Percentiles rank a stretch among this genome's conserved stretches.
These are phyloP conservation scores for Pandemis corylana DNA, from an alignment of 2,888 invertebrate genomes.

Conservation along the genomic window DNA sequence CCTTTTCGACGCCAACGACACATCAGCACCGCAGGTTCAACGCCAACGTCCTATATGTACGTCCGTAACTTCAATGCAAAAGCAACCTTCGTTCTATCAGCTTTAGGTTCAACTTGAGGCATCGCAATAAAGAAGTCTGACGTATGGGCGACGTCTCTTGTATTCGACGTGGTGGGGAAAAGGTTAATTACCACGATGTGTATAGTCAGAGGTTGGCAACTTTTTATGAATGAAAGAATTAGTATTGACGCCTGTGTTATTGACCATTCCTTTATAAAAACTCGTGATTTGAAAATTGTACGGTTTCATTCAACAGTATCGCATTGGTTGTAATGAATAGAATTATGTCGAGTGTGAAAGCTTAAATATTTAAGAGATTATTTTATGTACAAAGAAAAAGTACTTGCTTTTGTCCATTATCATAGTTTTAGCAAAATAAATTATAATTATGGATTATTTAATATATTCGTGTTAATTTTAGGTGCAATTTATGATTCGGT, in stretches of 20 bases:
- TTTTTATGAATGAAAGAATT: background rate
- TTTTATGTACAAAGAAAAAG: constrained; percentile 42
- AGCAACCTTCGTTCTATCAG: no score
- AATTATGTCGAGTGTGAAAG: constrained; percentile 30
- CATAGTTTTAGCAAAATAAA: constrained; percentile 22
- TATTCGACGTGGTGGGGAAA: no score
- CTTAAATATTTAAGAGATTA: constrained; percentile 39
- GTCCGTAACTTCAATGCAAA: no score
- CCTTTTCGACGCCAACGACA: no score
- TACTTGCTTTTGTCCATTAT: constrained; percentile 41
- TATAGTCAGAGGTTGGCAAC: background rate
- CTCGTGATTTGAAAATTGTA: constrained; percentile 26
- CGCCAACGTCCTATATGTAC: no score
- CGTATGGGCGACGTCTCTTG: no score
- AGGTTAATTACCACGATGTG: no score
- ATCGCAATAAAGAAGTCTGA: no score
- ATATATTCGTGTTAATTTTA: constrained; percentile 27
- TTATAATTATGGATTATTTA: constrained; percentile 25
- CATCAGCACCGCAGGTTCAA: no score
- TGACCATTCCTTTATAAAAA: constrained; percentile 22
- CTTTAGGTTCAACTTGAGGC: no score
- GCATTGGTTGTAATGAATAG: constrained; percentile 25
- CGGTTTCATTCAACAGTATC: constrained; percentile 32
- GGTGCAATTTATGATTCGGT: background rate
- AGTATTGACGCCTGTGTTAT: background rate